Evolutionary conservation across 2,888 invertebrate genomes (phyloP).

Genomic region (Pinctada fucata): DNA sequence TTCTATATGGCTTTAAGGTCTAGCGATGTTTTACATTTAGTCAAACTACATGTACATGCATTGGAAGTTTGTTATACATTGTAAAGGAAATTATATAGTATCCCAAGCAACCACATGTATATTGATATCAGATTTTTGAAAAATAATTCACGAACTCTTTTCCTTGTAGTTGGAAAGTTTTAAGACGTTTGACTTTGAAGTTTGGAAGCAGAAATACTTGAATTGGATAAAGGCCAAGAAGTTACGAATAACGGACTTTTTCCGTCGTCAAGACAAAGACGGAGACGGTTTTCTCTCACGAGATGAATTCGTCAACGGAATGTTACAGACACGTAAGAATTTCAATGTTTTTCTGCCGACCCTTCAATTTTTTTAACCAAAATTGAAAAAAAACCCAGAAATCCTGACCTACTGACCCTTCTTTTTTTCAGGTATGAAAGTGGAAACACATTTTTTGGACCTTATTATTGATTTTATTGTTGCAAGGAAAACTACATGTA

Average conservation of each 20-base stretch:
- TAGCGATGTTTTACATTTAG: too few relatives aligned
- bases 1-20: too few relatives aligned
- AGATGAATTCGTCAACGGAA: constrained; percentile 76
- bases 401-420: not conserved
- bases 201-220: constrained; percentile 75
- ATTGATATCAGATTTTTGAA: too few relatives aligned
- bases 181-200: constrained; percentile 76
- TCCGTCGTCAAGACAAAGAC: constrained; percentile 75
- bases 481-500: too few relatives aligned
- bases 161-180: constrained; percentile 73
- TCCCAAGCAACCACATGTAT: too few relatives aligned
- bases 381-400: too few relatives aligned
- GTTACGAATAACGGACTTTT: constrained; percentile 76
- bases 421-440: not conserved
- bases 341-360: not conserved
- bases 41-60: too few relatives aligned
- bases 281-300: constrained; percentile 73
- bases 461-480: too few relatives aligned
- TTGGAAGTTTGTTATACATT: too few relatives aligned
- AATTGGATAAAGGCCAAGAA: constrained; percentile 76
- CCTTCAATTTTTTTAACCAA: not conserved
- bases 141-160: not conserved
- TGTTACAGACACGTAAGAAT: constrained; percentile 73
- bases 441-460: too few relatives aligned
- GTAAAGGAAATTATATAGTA: too few relatives aligned